Evolutionary conservation across 2,113 vertebrate species (phyloP).

Genomic region (Morone saxatilis): DNA sequence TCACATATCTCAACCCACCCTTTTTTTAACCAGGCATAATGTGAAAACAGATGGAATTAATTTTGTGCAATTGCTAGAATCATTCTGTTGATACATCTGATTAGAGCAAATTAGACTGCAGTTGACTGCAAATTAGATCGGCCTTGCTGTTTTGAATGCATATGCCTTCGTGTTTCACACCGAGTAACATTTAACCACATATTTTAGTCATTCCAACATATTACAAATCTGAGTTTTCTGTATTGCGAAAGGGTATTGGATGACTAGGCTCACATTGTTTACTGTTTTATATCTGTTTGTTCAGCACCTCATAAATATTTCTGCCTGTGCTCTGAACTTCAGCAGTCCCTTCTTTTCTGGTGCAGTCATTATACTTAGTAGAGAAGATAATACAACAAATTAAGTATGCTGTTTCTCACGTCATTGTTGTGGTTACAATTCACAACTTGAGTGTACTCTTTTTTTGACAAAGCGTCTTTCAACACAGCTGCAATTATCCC

Average conservation of each 20-base stretch:
- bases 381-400: neutral
- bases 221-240: neutral
- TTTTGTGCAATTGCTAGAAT: constrained; percentile 57
- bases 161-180: constrained; percentile 6
- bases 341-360: neutral
- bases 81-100: constrained; percentile 58
- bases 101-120: constrained; percentile 59
- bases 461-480: neutral
- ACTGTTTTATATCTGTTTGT: constrained; percentile 10
- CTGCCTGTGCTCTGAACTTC: neutral
- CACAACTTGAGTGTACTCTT: neutral
- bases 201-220: constrained; percentile 27
- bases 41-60: constrained; percentile 64
- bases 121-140: constrained; percentile 43
- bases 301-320: neutral
- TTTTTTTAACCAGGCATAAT: constrained; percentile 13
- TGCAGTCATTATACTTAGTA: neutral
- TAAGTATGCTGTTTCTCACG: neutral
- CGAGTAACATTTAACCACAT: constrained; percentile 8
- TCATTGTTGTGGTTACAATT: neutral
- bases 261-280: neutral
- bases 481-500: neutral
- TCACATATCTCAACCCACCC: neutral
- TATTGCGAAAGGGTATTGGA: neutral
- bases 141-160: constrained; percentile 34